phyloP scores from a whole-genome alignment of 2,888 invertebrate species.

The Pomacea canaliculata region DNA sequence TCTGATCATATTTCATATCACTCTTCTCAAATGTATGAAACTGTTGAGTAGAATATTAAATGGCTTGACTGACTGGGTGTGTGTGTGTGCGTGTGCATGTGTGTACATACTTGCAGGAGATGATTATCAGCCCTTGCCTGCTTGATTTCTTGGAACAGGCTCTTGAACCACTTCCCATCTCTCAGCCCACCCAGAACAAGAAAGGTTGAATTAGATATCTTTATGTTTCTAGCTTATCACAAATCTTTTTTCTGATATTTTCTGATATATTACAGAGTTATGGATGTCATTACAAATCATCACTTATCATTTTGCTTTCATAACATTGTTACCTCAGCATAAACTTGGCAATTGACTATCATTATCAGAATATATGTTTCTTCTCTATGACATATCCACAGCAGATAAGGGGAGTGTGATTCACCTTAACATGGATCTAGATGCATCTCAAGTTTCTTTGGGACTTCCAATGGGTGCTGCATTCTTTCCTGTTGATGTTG shows the following conservation, averaged over 20 bases:
- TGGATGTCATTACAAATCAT: too few species aligned
- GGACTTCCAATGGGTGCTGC: constrained; percentile 51
- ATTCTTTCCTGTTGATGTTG: constrained; percentile 96
- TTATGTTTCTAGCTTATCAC: not conserved
- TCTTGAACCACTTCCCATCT: constrained; percentile 88
- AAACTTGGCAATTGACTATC: too few species aligned
- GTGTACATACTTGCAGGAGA: constrained; percentile 75
- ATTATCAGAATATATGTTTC: too few species aligned
- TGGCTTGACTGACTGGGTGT: not conserved
- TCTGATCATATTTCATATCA: too few species aligned
- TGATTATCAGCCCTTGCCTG: constrained; percentile 96
- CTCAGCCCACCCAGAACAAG: constrained; percentile 41
- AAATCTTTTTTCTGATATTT: not conserved
- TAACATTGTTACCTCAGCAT: too few species aligned
- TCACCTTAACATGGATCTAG: constrained; percentile 55
- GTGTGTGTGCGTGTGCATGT: not conserved
- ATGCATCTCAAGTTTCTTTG: constrained; percentile 56
- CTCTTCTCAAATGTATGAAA: not conserved
- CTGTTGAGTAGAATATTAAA: not conserved
- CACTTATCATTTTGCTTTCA: too few species aligned
- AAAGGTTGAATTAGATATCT: constrained; percentile 42
- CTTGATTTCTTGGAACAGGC: constrained; percentile 97
- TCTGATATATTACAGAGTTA: not conserved
- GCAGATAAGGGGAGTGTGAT: constrained; percentile 50
- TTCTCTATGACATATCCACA: constrained; percentile 10